Evolutionary conservation across 2,888 invertebrate genomes (phyloP).

Genomic region (Leptogaster cylindrica): DNA sequence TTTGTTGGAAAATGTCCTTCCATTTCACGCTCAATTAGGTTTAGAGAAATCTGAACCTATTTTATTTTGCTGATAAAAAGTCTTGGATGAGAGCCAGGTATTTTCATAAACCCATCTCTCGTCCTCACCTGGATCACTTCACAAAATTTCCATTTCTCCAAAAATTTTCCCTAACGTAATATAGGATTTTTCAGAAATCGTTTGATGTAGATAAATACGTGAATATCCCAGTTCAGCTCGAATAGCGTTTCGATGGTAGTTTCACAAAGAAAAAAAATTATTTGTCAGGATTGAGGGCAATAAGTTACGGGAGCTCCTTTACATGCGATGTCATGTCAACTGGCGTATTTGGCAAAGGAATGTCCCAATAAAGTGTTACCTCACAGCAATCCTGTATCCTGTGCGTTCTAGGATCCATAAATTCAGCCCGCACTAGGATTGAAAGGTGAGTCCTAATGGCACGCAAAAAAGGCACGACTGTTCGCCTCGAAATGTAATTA

Average conservation of each 20-base stretch:
- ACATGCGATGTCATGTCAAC: background rate
- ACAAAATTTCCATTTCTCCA: too few species aligned
- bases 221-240: too few species aligned
- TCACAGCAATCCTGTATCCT: background rate
- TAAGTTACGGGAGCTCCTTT: too few species aligned
- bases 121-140: too few species aligned
- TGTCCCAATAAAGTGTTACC: too few species aligned
- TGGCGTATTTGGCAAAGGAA: background rate
- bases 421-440: background rate
- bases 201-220: too few species aligned
- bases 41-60: background rate
- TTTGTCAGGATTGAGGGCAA: too few species aligned
- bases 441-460: background rate
- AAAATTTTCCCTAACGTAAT: too few species aligned
- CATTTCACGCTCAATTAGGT: constrained; percentile 9
- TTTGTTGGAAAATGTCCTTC: background rate
- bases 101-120: too few species aligned
- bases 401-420: background rate
- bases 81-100: background rate
- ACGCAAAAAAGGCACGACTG: constrained; percentile 14
- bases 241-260: too few species aligned
- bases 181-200: too few species aligned
- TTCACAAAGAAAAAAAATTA: too few species aligned
- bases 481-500: constrained; percentile 2
- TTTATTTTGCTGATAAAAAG: constrained; percentile 1